These are phyloP conservation scores for Zophobas atratus DNA, from an alignment of 1,140 invertebrate species.

Conservation along the genomic window DNA sequence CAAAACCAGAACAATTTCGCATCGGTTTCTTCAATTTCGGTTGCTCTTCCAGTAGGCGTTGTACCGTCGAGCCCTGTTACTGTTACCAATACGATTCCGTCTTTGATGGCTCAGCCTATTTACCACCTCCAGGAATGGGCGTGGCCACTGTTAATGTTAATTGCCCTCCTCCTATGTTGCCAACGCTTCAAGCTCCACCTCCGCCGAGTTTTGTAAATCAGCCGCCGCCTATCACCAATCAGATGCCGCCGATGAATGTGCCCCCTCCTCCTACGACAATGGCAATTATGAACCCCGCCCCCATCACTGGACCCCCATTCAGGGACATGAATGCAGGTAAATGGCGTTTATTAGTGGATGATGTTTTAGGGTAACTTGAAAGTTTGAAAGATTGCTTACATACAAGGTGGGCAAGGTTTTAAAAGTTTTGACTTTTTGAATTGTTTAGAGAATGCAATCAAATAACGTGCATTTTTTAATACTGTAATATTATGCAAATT, in stretches of 20 bases:
- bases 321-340: slow-evolving; percentile 63
- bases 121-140: slow-evolving; percentile 69
- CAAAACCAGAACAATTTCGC: slow-evolving; percentile 51
- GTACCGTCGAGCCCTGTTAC: slow-evolving; percentile 52
- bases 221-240: slow-evolving; percentile 61
- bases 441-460: neutral
- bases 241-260: slow-evolving; percentile 69
- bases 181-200: slow-evolving; percentile 64
- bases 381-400: neutral
- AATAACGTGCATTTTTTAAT: no score
- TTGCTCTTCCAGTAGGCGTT: slow-evolving; percentile 52
- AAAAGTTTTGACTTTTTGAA: neutral
- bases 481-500: no score
- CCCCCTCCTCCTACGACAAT: slow-evolving; percentile 67
- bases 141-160: slow-evolving; percentile 65
- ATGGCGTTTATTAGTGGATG: slow-evolving; percentile 12
- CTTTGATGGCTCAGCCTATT: slow-evolving; percentile 66
- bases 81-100: slow-evolving; percentile 61
- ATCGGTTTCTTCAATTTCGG: slow-evolving; percentile 52
- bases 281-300: slow-evolving; percentile 51
- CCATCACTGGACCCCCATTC: slow-evolving; percentile 50
- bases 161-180: slow-evolving; percentile 61
- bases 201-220: slow-evolving; percentile 58
- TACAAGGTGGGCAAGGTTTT: neutral
- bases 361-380: neutral